A percentile compares a stretch with the other conserved stretches of the same genome.
phyloP scores from a whole-genome alignment of 2,797 vertebrate species.

The Tadarida brasiliensis region DNA sequence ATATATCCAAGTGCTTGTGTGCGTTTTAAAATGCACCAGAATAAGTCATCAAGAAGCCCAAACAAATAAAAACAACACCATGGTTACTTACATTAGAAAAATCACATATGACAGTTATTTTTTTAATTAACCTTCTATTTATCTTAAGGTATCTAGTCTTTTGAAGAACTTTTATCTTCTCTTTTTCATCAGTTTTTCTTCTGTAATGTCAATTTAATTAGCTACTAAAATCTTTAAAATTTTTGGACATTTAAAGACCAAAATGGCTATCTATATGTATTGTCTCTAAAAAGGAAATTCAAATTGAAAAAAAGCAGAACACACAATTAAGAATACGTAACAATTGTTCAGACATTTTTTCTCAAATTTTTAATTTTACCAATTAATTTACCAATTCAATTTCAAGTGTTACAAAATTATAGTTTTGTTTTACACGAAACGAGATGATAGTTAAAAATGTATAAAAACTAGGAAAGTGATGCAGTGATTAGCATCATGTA shows the following conservation, averaged over 20 bases:
- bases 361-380: not conserved
- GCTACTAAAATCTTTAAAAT: not conserved
- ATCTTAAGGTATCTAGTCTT: not conserved
- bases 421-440: not conserved
- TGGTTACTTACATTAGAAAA: not conserved
- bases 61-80: not conserved
- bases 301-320: not conserved
- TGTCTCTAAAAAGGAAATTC: not conserved
- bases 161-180: not conserved
- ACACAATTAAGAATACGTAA: not conserved
- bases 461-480: not conserved
- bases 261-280: not conserved
- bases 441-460: not conserved
- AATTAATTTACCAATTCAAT: not conserved
- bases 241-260: not conserved
- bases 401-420: not conserved
- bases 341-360: not conserved
- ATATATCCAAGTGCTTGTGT: not conserved
- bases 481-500: not conserved
- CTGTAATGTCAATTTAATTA: not conserved
- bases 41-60: not conserved
- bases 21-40: not conserved
- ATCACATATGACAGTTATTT: not conserved
- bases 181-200: conserved; percentile 20
- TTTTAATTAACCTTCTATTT: not conserved